Evolutionary conservation across 2,888 invertebrate species (phyloP).

Genomic region (Serrognathus titanus): DNA sequence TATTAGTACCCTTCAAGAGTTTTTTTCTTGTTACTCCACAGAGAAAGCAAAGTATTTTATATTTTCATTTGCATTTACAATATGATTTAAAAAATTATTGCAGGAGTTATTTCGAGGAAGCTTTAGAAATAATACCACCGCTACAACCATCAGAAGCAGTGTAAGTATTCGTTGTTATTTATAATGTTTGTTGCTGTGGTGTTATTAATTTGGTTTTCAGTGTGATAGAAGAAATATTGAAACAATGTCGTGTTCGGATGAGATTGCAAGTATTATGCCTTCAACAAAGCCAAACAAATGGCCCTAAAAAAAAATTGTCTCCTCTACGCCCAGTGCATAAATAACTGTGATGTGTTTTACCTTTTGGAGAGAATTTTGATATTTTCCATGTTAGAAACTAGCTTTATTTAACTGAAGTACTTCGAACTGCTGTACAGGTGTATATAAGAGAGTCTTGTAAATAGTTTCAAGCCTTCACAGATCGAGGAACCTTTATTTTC

Average conservation of each 20-base stretch:
- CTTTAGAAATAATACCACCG: conserved; percentile 71
- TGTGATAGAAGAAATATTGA: conserved; percentile 61
- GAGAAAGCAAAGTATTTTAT: conserved; percentile 59
- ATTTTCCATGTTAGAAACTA: too few species aligned
- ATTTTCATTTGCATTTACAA: not conserved
- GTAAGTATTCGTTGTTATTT: conserved; percentile 23
- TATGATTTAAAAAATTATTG: conserved; percentile 33
- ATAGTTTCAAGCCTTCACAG: too few species aligned
- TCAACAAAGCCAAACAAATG: conserved; percentile 14
- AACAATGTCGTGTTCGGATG: conserved; percentile 63
- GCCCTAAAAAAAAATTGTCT: conserved; percentile 3
- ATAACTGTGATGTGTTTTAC: too few species aligned
- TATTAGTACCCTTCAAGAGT: conserved; percentile 64
- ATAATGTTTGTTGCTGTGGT: not conserved
- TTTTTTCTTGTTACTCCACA: conserved; percentile 62
- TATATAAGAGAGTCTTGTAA: too few species aligned
- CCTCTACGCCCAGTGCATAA: too few species aligned
- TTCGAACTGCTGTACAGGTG: too few species aligned
- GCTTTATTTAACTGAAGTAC: too few species aligned
- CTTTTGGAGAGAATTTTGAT: too few species aligned
- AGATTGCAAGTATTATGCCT: conserved; percentile 67
- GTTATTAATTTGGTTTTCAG: conserved; percentile 38
- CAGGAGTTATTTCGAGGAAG: conserved; percentile 77
- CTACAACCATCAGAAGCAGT: conserved; percentile 54
- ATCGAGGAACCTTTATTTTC: too few species aligned